Base-by-base conservation (phyloP, 1,140 invertebrate species). In the Drosophila willistoni region DNA sequence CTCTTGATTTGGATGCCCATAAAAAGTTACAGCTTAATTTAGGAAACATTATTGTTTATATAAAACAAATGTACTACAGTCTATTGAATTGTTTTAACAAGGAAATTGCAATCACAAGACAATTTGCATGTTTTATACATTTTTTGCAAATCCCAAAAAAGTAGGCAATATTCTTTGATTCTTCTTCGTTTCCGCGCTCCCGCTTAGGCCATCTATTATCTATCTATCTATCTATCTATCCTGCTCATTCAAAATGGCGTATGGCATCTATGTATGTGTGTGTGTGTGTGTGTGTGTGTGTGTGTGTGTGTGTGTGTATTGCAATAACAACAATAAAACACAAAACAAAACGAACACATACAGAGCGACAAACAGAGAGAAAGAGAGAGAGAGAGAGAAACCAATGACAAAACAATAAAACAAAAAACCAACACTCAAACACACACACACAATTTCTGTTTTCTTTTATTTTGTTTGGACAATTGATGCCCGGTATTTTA, bases 391-490 rank as follows among this genome's bases (percentile, higher is more conserved):
- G 25, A 7, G 29, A 29, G 29, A 29, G 29, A 29, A 29, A 29
- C 29, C 29, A 29, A 29, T 29, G 29, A 29, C 29, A 29, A 29
- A 47, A 44, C n/a, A 41, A 12, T 12, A 42, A 42, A 47, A 47
- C 1, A 47, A 47, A 47, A 19, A 47, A 17, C 19, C 19, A 17
- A 3, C 19, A 51, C 54, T 29, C 54, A 29, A 2, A 25, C 29
- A 29, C 6, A 29, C 25, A 29, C 29, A 29, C 29, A 29, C 29
- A 29, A 29, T 47, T 1, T 17, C 2, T 33, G 36, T 68, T 47
- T 69, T 33, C 47, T 64, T 25, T 70, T 63, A 63, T 22, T 34
- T 47, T 64, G 17, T 70, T 57, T 69, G n/a, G 13, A 51, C 44
- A 51, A 51, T 51, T 51, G 44, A 51, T 51, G 17, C 9, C 44